Percentiles rank a stretch among this genome's conserved stretches.
phyloP scores from a whole-genome alignment of 2,888 invertebrate genomes.

The Yponomeuta cagnagella region DNA sequence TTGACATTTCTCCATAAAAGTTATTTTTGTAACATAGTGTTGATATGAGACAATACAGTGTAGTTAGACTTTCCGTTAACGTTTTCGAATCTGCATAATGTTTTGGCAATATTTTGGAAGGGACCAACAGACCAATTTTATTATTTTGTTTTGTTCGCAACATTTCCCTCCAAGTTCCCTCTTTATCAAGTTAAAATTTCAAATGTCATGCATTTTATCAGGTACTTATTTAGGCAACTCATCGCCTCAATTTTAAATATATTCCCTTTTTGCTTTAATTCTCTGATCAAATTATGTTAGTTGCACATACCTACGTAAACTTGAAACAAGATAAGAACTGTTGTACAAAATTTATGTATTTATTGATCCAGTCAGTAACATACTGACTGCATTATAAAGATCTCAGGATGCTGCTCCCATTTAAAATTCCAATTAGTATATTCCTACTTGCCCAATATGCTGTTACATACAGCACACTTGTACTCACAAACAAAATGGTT shows the following conservation, averaged over 20 bases:
- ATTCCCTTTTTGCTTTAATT: constrained; percentile 34
- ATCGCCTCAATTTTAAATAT: constrained; percentile 28
- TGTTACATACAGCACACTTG: constrained; percentile 49
- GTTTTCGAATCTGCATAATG: constrained; percentile 42
- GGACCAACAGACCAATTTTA: constrained; percentile 64
- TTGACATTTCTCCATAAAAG: constrained; percentile 60
- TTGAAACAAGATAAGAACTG: constrained; percentile 44
- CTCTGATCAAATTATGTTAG: constrained; percentile 43
- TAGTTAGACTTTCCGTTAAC: constrained; percentile 50
- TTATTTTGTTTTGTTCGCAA: constrained; percentile 38
- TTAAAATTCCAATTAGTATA: constrained; percentile 9
- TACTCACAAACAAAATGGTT: constrained; percentile 65
- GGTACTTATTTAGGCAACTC: constrained; percentile 40
- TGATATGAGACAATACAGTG: constrained; percentile 70
- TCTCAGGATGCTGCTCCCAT: constrained; percentile 69
- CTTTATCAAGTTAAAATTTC: constrained; percentile 37
- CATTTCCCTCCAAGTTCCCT: constrained; percentile 33
- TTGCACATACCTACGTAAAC: constrained; percentile 62
- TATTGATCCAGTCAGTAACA: constrained; percentile 61
- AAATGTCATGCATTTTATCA: constrained; percentile 49
- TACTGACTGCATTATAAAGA: constrained; percentile 72
- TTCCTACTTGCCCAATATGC: constrained; percentile 31
- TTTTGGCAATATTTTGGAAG: constrained; percentile 64
- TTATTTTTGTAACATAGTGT: constrained; percentile 71
- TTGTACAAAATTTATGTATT: constrained; percentile 57